phyloP scores from a whole-genome alignment of 2,797 vertebrate genomes.

The Centroberyx gerrardi region DNA sequence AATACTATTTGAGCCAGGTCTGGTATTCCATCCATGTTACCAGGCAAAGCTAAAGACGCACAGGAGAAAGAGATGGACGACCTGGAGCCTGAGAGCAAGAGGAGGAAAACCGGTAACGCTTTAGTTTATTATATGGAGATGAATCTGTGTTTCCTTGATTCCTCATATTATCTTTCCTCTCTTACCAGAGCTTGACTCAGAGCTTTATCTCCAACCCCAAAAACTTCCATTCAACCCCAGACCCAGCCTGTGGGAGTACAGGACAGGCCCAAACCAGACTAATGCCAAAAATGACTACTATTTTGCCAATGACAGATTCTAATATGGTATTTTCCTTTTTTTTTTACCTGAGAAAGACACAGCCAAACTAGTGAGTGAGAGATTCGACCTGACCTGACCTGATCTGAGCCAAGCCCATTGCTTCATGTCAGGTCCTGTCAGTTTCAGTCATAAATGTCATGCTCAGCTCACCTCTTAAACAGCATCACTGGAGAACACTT shows the following conservation, averaged over 20 bases:
- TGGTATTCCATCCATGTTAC: constrained; percentile 32
- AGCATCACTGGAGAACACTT: not conserved
- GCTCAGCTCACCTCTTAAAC: not conserved
- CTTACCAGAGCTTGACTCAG: not conserved
- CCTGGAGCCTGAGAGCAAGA: constrained; percentile 79
- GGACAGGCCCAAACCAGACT: no score
- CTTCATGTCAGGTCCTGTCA: not conserved
- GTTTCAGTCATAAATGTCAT: not conserved
- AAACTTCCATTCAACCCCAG: not conserved
- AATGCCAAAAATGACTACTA: not conserved
- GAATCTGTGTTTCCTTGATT: not conserved
- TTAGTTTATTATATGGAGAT: constrained; percentile 36
- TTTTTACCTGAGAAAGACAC: not conserved
- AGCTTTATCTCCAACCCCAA: not conserved
- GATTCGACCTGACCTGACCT: not conserved
- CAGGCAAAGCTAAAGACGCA: constrained; percentile 43
- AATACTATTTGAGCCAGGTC: not conserved
- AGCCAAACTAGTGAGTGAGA: not conserved
- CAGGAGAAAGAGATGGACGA: constrained; percentile 30
- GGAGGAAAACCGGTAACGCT: constrained; percentile 66
- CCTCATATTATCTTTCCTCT: not conserved
- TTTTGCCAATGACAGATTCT: not conserved
- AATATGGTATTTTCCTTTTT: not conserved
- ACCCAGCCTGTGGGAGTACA: not conserved
- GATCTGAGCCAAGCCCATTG: not conserved